These are phyloP conservation scores for Pseudomyrmex pallidus DNA, from an alignment of 1,140 invertebrate genomes.

Conservation along the genomic window DNA sequence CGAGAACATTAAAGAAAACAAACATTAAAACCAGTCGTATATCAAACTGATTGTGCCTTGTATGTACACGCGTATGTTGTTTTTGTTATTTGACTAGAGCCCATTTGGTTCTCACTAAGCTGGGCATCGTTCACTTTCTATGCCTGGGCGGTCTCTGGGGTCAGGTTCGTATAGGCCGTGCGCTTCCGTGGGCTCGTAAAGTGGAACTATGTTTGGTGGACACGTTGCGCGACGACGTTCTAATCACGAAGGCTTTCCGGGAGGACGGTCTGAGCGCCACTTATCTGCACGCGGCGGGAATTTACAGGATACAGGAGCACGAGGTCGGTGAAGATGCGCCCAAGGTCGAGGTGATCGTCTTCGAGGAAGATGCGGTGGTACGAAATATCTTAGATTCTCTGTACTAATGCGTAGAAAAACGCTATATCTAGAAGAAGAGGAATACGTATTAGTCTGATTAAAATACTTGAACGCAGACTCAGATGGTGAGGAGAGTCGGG, in stretches of 20 bases:
- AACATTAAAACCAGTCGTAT: no score
- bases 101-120: slow-evolving; percentile 78
- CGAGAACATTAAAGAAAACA: background rate
- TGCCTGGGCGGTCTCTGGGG: slow-evolving; percentile 82
- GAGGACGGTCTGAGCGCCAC: slow-evolving; percentile 77
- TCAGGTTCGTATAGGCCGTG: slow-evolving; percentile 80
- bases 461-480: slow-evolving; percentile 73
- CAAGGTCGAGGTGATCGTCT: slow-evolving; percentile 77
- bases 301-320: slow-evolving; percentile 78
- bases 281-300: slow-evolving; percentile 77
- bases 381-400: slow-evolving; percentile 6
- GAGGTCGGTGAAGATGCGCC: slow-evolving; percentile 76
- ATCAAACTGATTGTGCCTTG: background rate
- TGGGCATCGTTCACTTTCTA: slow-evolving; percentile 81
- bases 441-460: background rate
- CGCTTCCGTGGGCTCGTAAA: slow-evolving; percentile 80
- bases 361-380: slow-evolving; percentile 79
- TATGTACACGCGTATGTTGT: background rate
- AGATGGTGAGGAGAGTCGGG: slow-evolving; percentile 86
- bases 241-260: slow-evolving; percentile 80
- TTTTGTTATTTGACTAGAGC: slow-evolving; percentile 68
- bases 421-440: background rate
- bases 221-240: slow-evolving; percentile 78
- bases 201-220: slow-evolving; percentile 80
- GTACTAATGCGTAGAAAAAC: background rate